Percentiles rank a stretch among this genome's conserved stretches.
These are phyloP conservation scores for Acrocyrtus sp. DNA, from an alignment of 2,888 invertebrate species.

Conservation along the genomic window DNA sequence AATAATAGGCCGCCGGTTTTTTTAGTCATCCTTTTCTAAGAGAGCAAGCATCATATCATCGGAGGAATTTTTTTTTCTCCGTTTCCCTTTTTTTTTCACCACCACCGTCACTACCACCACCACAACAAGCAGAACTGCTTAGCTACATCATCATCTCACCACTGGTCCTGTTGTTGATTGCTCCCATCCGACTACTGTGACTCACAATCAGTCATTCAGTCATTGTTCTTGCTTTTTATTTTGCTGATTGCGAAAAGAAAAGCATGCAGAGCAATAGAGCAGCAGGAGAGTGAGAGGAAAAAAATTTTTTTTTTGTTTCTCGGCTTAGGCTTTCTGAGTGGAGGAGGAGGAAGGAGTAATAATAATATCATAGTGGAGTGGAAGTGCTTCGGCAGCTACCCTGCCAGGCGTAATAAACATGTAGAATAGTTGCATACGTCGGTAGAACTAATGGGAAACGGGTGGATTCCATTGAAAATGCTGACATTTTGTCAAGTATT, in stretches of 20 bases:
- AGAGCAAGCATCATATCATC: background rate
- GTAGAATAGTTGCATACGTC: conserved; percentile 30
- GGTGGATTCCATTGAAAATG: conserved; percentile 49
- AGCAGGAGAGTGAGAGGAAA: background rate
- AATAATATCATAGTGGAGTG: background rate
- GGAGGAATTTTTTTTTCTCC: background rate
- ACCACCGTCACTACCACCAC: too few species aligned
- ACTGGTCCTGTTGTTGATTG: background rate
- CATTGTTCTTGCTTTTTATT: background rate
- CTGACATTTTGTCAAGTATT: conserved; percentile 39
- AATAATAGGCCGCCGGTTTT: background rate
- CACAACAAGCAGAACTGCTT: background rate
- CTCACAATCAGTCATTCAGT: conserved; percentile 4
- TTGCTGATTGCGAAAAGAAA: background rate
- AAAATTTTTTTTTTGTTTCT: too few species aligned
- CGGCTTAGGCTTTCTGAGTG: background rate
- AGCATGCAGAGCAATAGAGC: background rate
- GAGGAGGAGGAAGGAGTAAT: background rate
- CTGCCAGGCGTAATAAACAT: conserved; percentile 51
- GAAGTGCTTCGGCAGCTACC: conserved; percentile 12
- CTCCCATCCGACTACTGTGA: background rate
- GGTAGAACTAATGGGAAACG: conserved; percentile 47
- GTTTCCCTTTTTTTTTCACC: too few species aligned
- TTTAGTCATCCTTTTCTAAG: background rate
- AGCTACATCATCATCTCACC: background rate